Percentiles rank a stretch among this genome's conserved stretches.
phyloP scores from a whole-genome alignment of 2,113 vertebrate species.

The Spilogale gracilis region DNA sequence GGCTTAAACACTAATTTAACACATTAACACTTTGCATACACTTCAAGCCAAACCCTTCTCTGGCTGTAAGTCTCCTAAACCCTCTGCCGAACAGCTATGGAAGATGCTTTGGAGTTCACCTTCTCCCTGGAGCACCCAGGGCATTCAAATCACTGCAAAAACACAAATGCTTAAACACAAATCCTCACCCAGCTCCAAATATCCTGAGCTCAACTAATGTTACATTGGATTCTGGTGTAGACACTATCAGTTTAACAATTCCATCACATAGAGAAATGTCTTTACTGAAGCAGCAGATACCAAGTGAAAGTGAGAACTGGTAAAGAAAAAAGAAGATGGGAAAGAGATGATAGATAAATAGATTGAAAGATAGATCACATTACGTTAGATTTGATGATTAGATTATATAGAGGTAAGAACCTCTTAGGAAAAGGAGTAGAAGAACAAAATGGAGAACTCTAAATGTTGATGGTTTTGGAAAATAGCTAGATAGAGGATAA shows the following conservation, averaged over 20 bases:
- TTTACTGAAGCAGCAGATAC: conserved; percentile 85
- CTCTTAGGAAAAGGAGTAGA: conserved; percentile 93
- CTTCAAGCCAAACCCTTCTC: neutral
- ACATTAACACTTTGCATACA: no score
- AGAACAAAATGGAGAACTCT: conserved; percentile 88
- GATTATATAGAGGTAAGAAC: conserved; percentile 85
- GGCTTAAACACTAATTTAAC: no score
- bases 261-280: conserved; percentile 75
- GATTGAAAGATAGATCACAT: no score
- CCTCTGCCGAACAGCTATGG: neutral
- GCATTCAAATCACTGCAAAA: neutral
- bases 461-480: conserved; percentile 89
- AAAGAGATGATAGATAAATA: neutral
- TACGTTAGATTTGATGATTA: no score
- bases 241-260: conserved; percentile 81
- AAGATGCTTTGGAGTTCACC: neutral
- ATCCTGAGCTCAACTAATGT: conserved; percentile 94
- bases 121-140: neutral
- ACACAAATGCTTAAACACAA: neutral
- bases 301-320: conserved; percentile 89
- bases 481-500: conserved; percentile 90
- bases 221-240: conserved; percentile 90
- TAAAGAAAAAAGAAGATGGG: conserved; percentile 86
- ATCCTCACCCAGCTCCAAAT: conserved; percentile 89
- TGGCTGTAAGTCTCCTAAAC: neutral